Base-by-base conservation (phyloP, 2,797 vertebrate genomes). In the Erethizon dorsatum region DNA sequence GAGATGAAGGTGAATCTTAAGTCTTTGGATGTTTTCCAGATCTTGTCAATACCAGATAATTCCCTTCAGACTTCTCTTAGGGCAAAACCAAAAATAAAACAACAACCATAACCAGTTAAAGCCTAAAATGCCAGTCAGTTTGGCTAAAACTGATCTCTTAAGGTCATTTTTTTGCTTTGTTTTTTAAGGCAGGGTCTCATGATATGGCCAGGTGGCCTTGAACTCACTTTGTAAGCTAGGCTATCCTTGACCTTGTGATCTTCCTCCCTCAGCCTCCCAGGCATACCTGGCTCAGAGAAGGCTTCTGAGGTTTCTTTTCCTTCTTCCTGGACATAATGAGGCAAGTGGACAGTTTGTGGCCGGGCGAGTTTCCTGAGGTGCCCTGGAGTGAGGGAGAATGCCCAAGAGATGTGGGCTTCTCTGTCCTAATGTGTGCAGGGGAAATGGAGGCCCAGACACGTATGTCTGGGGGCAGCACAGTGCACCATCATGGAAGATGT, bases 21-120 rank as follows among this genome's bases (percentile, higher is more conserved):
- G 57, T n/a, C 65, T 54, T 85, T 90, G 91, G 71, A 41, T 47
- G 11, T 59, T 56, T 78, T 77, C 52, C 88, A 92, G 31, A 33
- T 57, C 87, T 63, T 67, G 22, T 85, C 37, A 83, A 63, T 26
- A 71, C 50, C 41, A 22, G 54, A 28, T 50, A 26, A 33, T 59
- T 90, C 45, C n/a, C 52, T 84, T n/a, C 91, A 91, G 82, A 87
- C 15, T 78, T 63, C 45, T 86, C 84, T 79, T 50, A 54, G 50
- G 71, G 5, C 20, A 67, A 59, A 69, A 77, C 17, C 75, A 37
- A 65, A 77, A 61, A 37, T 22, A 7, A 69, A 69, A 69, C 0
- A 59, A 57, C 63, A 9, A 85, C 31, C 22, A 31, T 2, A 37
- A 63, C 82, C 31, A 47, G 24, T 31, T 65, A 47, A 14, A 26